Conservation (phyloP, 2,113 vertebrate species). For the Gymnobelideus leadbeateri region DNA sequence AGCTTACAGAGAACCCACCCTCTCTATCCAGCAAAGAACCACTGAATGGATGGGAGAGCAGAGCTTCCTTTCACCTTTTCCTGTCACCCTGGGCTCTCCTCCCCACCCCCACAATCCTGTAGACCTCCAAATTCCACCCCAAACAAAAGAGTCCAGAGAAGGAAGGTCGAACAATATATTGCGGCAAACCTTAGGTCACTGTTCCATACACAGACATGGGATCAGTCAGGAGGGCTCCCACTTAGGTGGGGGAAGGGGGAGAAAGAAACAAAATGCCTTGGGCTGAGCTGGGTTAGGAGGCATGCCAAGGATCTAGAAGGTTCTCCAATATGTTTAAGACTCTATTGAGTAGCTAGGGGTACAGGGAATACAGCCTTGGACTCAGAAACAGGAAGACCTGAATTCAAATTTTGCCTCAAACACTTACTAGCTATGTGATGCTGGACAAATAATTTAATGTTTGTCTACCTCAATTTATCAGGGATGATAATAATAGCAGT, state of each 20-base stretch:
- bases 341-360: background rate
- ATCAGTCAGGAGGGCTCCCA: constrained; percentile 35
- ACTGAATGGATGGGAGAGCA: constrained; percentile 30
- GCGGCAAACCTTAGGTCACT: background rate
- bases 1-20: background rate
- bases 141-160: background rate
- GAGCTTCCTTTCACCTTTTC: background rate
- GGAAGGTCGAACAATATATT: background rate
- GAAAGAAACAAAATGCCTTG: background rate
- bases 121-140: background rate
- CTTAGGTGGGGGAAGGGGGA: background rate
- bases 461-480: background rate
- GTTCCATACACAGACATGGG: background rate
- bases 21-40: constrained; percentile 12
- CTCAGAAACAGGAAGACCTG: background rate
- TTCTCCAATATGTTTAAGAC: background rate
- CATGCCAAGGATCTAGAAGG: background rate
- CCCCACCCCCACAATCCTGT: background rate
- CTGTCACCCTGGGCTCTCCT: background rate
- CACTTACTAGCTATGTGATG: background rate
- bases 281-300: background rate
- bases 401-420: background rate
- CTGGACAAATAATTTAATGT: background rate
- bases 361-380: background rate
- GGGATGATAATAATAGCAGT: background rate